A percentile compares a stretch with the other conserved stretches of the same genome.
Conservation (phyloP, 2,888 invertebrate species). For the Heterodera filipjevi region DNA sequence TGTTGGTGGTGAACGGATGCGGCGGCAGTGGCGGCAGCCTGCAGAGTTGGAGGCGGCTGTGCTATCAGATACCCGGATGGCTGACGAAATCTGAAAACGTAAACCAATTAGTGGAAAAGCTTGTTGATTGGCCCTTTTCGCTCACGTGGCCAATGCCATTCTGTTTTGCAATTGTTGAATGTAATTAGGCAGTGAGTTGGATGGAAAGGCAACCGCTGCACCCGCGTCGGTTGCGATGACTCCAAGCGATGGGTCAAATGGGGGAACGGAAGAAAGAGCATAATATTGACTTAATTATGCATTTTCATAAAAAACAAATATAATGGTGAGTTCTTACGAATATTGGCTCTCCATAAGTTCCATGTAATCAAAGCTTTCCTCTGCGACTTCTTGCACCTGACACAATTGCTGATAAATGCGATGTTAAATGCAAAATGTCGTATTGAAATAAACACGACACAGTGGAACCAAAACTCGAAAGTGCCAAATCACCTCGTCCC, state of each 20-base stretch:
- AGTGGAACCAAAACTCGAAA: no score
- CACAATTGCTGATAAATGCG: background rate
- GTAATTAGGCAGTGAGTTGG: slow-evolving; percentile 19
- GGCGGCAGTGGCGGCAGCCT: slow-evolving; percentile 16
- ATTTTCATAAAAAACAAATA: background rate
- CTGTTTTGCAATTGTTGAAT: slow-evolving; percentile 24
- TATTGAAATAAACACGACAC: background rate
- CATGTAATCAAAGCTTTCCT: slow-evolving; percentile 66
- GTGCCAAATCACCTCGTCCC: slow-evolving; percentile 64
- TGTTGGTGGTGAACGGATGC: slow-evolving; percentile 13
- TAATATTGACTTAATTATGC: slow-evolving; percentile 41
- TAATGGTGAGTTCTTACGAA: slow-evolving; percentile 45
- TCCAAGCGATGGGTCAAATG: slow-evolving; percentile 46
- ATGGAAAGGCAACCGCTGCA: slow-evolving; percentile 13
- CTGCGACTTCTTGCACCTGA: slow-evolving; percentile 40
- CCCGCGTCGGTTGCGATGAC: slow-evolving; percentile 14
- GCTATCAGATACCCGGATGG: slow-evolving; percentile 11
- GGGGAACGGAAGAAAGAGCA: slow-evolving; percentile 55
- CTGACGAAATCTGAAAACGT: slow-evolving; percentile 9
- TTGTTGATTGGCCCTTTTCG: no score
- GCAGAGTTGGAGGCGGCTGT: slow-evolving; percentile 13
- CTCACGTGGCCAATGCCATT: slow-evolving; percentile 23
- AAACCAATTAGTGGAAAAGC: no score
- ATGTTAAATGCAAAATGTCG: no score
- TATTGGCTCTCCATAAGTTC: slow-evolving; percentile 64